These are phyloP conservation scores for Andrena bicolor DNA, from an alignment of 2,888 invertebrate species.

Conservation along the genomic window DNA sequence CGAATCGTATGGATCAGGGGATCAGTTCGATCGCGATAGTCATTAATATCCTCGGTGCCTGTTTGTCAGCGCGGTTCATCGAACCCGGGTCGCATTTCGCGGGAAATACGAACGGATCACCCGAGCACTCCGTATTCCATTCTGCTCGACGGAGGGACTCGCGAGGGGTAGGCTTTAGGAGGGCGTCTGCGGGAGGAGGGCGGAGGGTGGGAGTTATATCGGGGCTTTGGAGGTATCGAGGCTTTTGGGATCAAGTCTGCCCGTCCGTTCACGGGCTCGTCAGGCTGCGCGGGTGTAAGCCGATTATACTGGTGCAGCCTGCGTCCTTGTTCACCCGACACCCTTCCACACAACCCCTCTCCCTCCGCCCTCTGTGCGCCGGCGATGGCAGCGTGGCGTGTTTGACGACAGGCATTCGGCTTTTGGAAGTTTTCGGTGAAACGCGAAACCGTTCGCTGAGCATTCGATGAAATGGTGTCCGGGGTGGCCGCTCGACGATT, in stretches of 20 bases:
- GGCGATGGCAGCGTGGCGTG: conserved; percentile 17
- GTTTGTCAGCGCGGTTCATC: conserved; percentile 18
- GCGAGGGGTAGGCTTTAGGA: conserved; percentile 18
- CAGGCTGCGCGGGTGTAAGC: conserved; percentile 80
- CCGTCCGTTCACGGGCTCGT: conserved; percentile 74
- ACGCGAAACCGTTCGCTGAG: conserved; percentile 8
- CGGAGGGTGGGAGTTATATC: conserved; percentile 63
- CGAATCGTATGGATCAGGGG: conserved; percentile 1
- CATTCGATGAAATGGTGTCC: conserved; percentile 6
- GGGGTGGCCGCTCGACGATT: background rate
- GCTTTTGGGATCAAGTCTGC: conserved; percentile 79
- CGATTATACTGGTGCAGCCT: conserved; percentile 79
- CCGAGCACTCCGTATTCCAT: conserved; percentile 45
- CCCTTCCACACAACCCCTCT: background rate
- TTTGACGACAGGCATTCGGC: conserved; percentile 28
- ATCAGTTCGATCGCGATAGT: conserved; percentile 5
- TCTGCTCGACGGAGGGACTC: conserved; percentile 50
- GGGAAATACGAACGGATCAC: conserved; percentile 54
- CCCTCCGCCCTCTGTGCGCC: background rate
- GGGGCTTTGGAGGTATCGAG: conserved; percentile 70
- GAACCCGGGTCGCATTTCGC: conserved; percentile 18
- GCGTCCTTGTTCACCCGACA: conserved; percentile 45
- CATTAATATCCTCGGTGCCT: conserved; percentile 2
- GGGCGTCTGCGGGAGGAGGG: conserved; percentile 17
- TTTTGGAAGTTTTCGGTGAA: conserved; percentile 21